phyloP scores from a whole-genome alignment of 2,888 invertebrate genomes.

The Xestia sexstrigata region DNA sequence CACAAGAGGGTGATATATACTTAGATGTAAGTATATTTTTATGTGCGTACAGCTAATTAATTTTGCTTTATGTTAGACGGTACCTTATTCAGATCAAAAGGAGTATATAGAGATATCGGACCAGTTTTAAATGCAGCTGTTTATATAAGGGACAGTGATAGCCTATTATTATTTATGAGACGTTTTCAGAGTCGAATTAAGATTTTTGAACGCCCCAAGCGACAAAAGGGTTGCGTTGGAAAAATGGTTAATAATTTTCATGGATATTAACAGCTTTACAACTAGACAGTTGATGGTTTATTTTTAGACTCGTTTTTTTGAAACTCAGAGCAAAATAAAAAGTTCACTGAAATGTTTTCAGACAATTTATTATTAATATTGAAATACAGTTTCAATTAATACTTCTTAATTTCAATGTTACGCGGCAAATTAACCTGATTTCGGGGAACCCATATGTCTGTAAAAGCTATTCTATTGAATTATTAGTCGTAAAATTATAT shows the following conservation, averaged over 20 bases:
- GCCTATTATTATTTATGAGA: constrained; percentile 61
- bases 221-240: constrained; percentile 32
- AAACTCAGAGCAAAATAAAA: background rate
- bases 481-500: constrained; percentile 52
- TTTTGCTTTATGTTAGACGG: constrained; percentile 24
- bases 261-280: constrained; percentile 14
- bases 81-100: constrained; percentile 14
- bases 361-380: background rate
- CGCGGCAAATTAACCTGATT: constrained; percentile 52
- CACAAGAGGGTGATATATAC: constrained; percentile 65
- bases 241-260: constrained; percentile 51
- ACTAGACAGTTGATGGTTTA: constrained; percentile 12
- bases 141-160: constrained; percentile 51
- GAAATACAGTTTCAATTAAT: background rate
- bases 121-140: constrained; percentile 42
- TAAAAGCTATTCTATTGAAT: constrained; percentile 53
- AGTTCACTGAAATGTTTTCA: background rate
- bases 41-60: constrained; percentile 43
- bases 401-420: constrained; percentile 18
- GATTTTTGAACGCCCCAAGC: constrained; percentile 53
- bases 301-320: background rate
- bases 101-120: constrained; percentile 33
- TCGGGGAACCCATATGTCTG: constrained; percentile 33
- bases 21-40: constrained; percentile 65
- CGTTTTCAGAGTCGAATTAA: constrained; percentile 51